Evolutionary conservation across 1,140 invertebrate species (phyloP).

Genomic region (Drosophila melanica): DNA sequence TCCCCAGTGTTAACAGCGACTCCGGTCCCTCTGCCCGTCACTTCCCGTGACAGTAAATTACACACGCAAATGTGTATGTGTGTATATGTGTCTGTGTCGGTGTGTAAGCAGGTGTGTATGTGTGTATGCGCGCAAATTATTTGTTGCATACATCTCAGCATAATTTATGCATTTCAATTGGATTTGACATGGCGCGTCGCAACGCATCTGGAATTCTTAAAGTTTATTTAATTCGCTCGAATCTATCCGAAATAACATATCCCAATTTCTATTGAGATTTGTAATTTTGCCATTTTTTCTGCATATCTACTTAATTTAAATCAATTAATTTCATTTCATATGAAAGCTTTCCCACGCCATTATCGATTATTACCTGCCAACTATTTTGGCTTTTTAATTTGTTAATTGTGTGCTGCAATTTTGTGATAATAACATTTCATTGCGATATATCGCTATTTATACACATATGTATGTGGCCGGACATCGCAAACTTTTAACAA

Average conservation of each 20-base stretch:
- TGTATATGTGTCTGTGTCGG: background rate
- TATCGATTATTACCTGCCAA: background rate
- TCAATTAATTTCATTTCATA: conserved; percentile 23
- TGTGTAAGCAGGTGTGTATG: conserved; percentile 9
- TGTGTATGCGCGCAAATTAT: conserved; percentile 33
- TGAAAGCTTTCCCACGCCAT: background rate
- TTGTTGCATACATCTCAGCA: conserved; percentile 51
- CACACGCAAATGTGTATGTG: conserved; percentile 13
- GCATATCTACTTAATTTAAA: background rate
- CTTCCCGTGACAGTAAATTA: conserved; percentile 32
- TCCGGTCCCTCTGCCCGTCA: background rate
- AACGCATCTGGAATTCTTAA: conserved; percentile 22
- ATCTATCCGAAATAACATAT: conserved; percentile 25
- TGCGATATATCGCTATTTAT: too few species aligned
- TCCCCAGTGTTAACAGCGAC: conserved; percentile 8
- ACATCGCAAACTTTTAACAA: too few species aligned
- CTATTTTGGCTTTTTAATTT: background rate
- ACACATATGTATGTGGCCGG: too few species aligned
- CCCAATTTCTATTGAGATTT: conserved; percentile 27
- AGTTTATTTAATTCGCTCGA: conserved; percentile 24
- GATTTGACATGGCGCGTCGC: conserved; percentile 25
- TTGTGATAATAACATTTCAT: background rate
- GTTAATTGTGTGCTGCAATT: background rate
- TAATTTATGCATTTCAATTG: conserved; percentile 59
- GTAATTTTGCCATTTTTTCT: background rate